Evolutionary conservation across 2,113 vertebrate genomes (phyloP).

Genomic region (Heterotis niloticus): DNA sequence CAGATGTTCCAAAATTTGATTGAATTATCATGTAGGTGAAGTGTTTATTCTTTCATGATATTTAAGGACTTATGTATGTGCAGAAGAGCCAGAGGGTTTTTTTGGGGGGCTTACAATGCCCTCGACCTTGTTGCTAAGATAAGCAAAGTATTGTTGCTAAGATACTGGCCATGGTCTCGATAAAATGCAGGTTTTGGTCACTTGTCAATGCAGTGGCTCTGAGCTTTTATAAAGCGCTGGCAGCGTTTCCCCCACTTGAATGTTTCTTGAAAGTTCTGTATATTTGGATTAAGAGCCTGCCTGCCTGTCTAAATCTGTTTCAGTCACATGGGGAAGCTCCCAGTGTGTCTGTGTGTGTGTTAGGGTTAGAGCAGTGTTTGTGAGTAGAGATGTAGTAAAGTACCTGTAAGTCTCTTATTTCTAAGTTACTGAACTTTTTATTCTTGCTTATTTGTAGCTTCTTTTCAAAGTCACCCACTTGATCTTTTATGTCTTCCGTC

Average conservation of each 20-base stretch:
- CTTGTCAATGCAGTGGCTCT: neutral
- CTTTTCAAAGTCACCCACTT: constrained; percentile 34
- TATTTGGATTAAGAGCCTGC: no score
- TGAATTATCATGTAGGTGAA: neutral
- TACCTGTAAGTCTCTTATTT: neutral
- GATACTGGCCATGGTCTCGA: neutral
- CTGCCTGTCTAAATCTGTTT: no score
- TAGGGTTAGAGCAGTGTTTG: neutral
- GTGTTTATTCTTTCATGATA: no score
- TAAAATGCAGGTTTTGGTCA: neutral
- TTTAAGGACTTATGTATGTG: no score
- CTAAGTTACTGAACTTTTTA: neutral
- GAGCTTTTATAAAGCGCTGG: neutral
- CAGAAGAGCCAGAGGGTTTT: neutral
- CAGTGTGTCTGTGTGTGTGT: neutral
- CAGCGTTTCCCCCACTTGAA: neutral
- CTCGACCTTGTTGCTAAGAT: constrained; percentile 22
- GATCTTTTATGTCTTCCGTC: neutral
- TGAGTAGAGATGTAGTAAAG: neutral
- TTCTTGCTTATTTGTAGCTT: constrained; percentile 44
- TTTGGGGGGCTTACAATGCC: neutral
- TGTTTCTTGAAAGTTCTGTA: neutral
- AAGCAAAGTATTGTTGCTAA: neutral
- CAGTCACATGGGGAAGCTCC: no score
- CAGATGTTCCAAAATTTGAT: neutral